A percentile compares a stretch with the other conserved stretches of the same genome.
Conservation (phyloP, 2,113 vertebrate species). For the Chloropsis hardwickii region DNA sequence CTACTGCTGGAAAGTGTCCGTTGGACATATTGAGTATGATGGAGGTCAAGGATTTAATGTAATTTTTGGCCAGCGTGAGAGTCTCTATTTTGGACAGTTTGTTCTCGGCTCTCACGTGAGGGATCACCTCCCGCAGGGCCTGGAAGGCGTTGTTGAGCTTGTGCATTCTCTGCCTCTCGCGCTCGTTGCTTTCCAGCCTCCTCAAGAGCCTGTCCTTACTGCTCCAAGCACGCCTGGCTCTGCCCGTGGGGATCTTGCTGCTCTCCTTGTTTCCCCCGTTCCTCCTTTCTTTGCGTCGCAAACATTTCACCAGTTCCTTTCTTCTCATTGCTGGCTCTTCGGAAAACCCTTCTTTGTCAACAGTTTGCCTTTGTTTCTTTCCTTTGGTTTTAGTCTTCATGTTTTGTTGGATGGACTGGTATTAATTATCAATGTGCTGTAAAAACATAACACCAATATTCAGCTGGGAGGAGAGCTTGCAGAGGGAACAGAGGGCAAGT, state of each 20-base stretch:
- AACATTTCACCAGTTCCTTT: slow-evolving; percentile 77
- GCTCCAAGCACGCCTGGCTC: slow-evolving; percentile 62
- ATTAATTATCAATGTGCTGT: slow-evolving; percentile 3
- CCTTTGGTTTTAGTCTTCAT: slow-evolving; percentile 94
- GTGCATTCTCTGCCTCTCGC: slow-evolving; percentile 96
- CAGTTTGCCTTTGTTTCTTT: slow-evolving; percentile 67
- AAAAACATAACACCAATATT: slow-evolving; percentile 5
- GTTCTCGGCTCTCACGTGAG: slow-evolving; percentile 90
- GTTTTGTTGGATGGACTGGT: not conserved
- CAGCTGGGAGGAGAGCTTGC: not conserved
- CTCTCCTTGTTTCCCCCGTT: slow-evolving; percentile 16
- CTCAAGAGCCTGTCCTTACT: slow-evolving; percentile 80
- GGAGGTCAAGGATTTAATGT: slow-evolving; percentile 94
- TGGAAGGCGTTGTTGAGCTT: slow-evolving; percentile 99
- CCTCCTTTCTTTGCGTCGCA: slow-evolving; percentile 52
- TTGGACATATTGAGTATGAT: slow-evolving; percentile 92
- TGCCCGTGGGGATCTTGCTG: not conserved
- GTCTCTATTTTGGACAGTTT: slow-evolving; percentile 99
- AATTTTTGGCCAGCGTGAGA: slow-evolving; percentile 95
- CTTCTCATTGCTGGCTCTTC: slow-evolving; percentile 73
- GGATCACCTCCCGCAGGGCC: slow-evolving; percentile 91
- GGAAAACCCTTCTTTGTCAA: slow-evolving; percentile 66
- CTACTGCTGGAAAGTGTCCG: slow-evolving; percentile 72
- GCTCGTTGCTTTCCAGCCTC: slow-evolving; percentile 93
- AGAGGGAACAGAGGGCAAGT: not conserved